A percentile compares a stretch with the other conserved stretches of the same genome.
These are phyloP conservation scores for Recurvirostra avosetta DNA, from an alignment of 2,113 vertebrate genomes.

Conservation along the genomic window DNA sequence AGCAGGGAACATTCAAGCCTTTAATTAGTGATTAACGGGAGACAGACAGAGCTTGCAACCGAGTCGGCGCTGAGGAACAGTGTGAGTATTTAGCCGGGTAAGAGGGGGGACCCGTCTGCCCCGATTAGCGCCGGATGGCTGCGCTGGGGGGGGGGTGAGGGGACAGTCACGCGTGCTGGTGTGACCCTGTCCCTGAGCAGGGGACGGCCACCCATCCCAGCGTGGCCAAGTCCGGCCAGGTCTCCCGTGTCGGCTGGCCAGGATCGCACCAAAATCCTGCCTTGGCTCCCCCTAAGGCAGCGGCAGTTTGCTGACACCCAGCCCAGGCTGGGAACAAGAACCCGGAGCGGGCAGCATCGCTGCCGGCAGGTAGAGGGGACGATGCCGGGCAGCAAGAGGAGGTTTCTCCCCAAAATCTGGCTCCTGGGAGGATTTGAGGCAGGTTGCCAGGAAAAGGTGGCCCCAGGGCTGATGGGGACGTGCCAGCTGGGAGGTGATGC, in stretches of 20 bases:
- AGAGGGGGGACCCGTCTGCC: neutral
- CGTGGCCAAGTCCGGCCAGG: neutral
- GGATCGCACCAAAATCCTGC: fast-evolving
- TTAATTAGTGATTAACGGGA: constrained; percentile 71
- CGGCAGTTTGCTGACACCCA: neutral
- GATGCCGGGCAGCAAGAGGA: neutral
- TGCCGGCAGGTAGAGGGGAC: neutral
- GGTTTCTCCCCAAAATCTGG: neutral
- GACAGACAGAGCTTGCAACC: constrained; percentile 49
- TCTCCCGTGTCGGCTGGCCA: neutral
- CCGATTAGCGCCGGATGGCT: neutral
- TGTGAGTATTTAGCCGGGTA: neutral
- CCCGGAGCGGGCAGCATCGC: fast-evolving
- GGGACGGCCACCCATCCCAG: neutral
- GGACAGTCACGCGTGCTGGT: neutral
- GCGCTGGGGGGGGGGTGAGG: neutral
- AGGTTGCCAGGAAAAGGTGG: neutral
- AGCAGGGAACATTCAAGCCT: constrained; percentile 71
- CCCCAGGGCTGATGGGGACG: neutral
- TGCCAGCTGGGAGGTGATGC: neutral
- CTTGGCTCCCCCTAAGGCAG: neutral
- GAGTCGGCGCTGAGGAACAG: neutral
- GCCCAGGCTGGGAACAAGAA: neutral
- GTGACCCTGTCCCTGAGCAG: neutral
- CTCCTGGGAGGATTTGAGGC: neutral